Evolutionary conservation across 2,797 vertebrate species (phyloP).

Genomic region (Ibycter americanus): DNA sequence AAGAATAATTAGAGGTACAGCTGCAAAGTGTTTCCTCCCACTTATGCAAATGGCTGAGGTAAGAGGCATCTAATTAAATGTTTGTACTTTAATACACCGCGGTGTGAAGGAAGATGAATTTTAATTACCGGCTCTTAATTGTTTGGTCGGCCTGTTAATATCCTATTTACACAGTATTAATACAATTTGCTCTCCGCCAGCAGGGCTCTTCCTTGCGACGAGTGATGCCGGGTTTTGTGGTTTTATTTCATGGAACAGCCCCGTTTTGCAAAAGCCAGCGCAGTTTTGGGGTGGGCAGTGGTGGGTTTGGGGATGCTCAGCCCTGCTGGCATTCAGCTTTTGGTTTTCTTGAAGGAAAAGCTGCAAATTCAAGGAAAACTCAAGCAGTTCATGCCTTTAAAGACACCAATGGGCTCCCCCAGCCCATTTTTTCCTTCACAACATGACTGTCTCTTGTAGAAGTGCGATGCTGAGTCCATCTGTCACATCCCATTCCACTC

Average conservation of each 20-base stretch:
- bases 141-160: constrained; percentile 74
- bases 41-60: constrained; percentile 76
- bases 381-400: not conserved
- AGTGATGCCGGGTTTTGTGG: not conserved
- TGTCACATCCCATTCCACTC: not conserved
- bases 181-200: not conserved
- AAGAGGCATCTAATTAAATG: constrained; percentile 78
- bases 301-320: not conserved
- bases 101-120: constrained; percentile 73
- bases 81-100: constrained; percentile 71
- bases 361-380: not conserved
- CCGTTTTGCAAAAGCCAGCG: rapidly evolving
- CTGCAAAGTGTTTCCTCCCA: constrained; percentile 68
- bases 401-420: rapidly evolving
- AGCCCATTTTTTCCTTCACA: rapidly evolving
- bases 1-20: constrained; percentile 58
- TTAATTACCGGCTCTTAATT: constrained; percentile 81
- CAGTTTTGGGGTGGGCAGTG: not conserved
- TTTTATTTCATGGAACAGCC: not conserved
- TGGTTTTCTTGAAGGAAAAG: not conserved
- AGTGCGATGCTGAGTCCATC: rapidly evolving
- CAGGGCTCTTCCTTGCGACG: not conserved
- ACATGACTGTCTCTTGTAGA: not conserved
- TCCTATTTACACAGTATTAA: constrained; percentile 58
- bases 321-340: rapidly evolving